Evolutionary conservation across 1,140 invertebrate genomes (phyloP).

Genomic region (Nasonia longicornis): DNA sequence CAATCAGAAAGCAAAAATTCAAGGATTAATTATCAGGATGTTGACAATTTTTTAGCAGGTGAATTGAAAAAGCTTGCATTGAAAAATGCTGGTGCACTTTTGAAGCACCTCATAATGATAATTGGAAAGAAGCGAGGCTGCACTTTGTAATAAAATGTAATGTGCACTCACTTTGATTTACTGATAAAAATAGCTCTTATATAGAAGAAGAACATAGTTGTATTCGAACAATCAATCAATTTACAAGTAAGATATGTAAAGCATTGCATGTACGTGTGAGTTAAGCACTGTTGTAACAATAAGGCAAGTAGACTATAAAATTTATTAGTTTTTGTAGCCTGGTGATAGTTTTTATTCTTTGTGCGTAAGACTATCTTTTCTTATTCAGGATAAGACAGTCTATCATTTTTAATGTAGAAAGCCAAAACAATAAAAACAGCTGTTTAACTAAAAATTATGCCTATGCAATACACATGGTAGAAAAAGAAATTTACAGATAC

Average conservation of each 20-base stretch:
- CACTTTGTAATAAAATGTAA: background rate
- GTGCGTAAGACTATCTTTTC: too few relatives aligned
- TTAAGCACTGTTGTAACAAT: background rate
- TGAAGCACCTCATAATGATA: background rate
- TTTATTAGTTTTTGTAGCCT: too few relatives aligned
- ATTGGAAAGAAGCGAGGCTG: background rate
- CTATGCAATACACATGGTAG: background rate
- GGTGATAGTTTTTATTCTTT: background rate
- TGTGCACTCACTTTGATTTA: background rate
- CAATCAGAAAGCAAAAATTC: slow-evolving; percentile 43
- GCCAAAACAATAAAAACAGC: background rate
- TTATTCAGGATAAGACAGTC: background rate
- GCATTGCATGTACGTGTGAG: background rate
- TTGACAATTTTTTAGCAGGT: background rate
- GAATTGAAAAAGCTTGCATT: background rate
- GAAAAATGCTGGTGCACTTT: background rate
- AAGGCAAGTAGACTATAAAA: background rate
- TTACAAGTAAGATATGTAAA: background rate
- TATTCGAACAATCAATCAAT: background rate
- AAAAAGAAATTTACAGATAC: background rate
- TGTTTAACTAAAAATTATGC: background rate
- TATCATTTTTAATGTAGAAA: background rate
- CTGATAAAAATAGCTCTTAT: background rate
- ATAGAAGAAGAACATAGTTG: background rate
- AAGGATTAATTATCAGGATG: background rate